These are phyloP conservation scores for Ichneumoninae sp. DNA, from an alignment of 2,888 invertebrate species.

Conservation along the genomic window DNA sequence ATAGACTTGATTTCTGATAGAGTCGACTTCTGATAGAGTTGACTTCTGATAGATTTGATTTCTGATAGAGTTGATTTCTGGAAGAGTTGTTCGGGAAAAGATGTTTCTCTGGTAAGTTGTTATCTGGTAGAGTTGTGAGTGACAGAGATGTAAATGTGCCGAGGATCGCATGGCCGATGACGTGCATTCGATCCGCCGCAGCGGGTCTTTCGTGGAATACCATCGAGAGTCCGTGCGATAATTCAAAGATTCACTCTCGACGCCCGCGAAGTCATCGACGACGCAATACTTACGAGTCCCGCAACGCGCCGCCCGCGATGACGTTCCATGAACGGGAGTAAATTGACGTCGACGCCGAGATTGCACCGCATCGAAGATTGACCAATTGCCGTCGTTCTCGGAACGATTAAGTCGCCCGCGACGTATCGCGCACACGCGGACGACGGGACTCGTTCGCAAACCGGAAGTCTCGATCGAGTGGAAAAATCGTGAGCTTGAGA, in stretches of 20 bases:
- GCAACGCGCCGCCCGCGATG: not conserved
- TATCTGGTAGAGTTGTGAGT: too few relatives aligned
- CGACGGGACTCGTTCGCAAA: not conserved
- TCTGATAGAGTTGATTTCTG: too few relatives aligned
- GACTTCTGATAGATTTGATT: too few relatives aligned
- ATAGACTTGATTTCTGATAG: too few relatives aligned
- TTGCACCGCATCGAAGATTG: constrained; percentile 37
- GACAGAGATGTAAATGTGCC: too few relatives aligned
- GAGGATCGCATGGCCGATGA: not conserved
- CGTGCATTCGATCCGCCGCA: too few relatives aligned
- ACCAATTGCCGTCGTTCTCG: constrained; percentile 58
- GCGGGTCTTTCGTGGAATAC: not conserved
- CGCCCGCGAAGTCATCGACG: constrained; percentile 1
- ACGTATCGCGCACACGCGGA: constrained; percentile 13
- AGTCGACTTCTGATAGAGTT: too few relatives aligned
- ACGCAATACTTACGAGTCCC: constrained; percentile 6
- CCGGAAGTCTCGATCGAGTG: constrained; percentile 42
- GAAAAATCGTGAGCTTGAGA: constrained; percentile 27
- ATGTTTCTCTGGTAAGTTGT: too few relatives aligned
- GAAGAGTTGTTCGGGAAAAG: too few relatives aligned
- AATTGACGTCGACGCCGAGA: constrained; percentile 26
- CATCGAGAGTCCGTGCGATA: not conserved
- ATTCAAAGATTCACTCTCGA: constrained; percentile 2
- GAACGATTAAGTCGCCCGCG: constrained; percentile 45
- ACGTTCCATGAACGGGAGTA: constrained; percentile 15